Evolutionary conservation across 2,113 vertebrate genomes (phyloP).

Genomic region (Alethe castanea): DNA sequence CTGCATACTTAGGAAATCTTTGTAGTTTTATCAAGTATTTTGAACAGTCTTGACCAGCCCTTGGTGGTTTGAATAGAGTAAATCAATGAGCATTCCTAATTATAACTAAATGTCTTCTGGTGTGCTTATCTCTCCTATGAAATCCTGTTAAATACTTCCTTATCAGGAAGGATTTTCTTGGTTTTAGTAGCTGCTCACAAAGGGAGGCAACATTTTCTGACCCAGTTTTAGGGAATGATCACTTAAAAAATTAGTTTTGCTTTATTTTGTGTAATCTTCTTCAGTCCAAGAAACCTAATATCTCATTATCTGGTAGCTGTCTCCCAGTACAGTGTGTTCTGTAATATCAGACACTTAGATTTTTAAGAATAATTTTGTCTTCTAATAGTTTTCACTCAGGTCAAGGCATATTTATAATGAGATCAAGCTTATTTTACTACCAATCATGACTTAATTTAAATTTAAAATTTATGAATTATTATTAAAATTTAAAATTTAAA

Average conservation of each 20-base stretch:
- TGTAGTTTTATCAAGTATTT: not conserved
- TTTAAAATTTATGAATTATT: not conserved
- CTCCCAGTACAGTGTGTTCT: not conserved
- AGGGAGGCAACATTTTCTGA: not conserved
- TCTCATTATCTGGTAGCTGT: not conserved
- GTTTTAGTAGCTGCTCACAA: not conserved
- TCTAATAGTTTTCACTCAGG: not conserved
- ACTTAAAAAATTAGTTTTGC: not conserved
- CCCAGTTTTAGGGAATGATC: not conserved
- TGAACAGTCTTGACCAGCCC: not conserved
- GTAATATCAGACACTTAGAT: not conserved
- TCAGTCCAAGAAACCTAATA: not conserved
- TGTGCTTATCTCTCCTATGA: not conserved
- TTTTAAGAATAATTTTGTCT: not conserved
- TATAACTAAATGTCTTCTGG: not conserved
- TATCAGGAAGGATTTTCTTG: not conserved
- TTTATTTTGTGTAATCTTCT: slow-evolving; percentile 7
- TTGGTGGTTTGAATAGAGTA: not conserved
- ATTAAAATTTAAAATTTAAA: not conserved
- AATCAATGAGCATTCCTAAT: not conserved
- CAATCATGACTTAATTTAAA: not conserved
- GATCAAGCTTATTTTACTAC: not conserved
- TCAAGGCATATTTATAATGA: not conserved
- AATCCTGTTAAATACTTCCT: slow-evolving; percentile 7
- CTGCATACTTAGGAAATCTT: not conserved